Conservation (phyloP, 37 sponge, comb jelly and placozoan genomes). For the Halisarca cf. caerulea region DNA sequence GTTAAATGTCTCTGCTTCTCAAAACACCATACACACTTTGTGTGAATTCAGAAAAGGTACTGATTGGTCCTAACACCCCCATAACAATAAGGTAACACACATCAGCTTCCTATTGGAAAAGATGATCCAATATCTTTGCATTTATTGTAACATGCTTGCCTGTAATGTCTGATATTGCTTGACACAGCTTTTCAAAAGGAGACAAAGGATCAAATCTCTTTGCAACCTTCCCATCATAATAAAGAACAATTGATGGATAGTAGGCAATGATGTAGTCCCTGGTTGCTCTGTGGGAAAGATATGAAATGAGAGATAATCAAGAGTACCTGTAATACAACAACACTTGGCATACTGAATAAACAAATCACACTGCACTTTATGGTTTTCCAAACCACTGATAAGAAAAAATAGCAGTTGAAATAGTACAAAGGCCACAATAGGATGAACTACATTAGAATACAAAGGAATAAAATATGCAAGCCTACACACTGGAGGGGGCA, state of each 20-base stretch:
- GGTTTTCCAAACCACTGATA: conserved; percentile 16
- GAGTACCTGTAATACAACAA: neutral
- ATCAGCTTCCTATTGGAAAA: too few species aligned
- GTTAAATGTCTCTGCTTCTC: too few species aligned
- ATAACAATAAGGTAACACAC: too few species aligned
- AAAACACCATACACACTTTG: too few species aligned
- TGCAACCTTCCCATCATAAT: conserved; percentile 49
- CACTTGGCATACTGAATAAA: conserved; percentile 8
- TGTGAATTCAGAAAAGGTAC: too few species aligned
- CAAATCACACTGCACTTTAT: neutral
- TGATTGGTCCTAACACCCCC: too few species aligned
- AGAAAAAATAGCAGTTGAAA: too few species aligned
- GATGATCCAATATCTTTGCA: too few species aligned
- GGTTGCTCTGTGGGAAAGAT: conserved; percentile 6
- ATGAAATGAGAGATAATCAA: neutral
- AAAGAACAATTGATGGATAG: conserved; percentile 62
- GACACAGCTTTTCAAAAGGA: conserved; percentile 25
- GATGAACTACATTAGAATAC: too few species aligned
- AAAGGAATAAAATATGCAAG: too few species aligned
- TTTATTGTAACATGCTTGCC: conserved; percentile 42
- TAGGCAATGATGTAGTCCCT: conserved; percentile 65
- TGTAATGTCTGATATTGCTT: conserved; percentile 50
- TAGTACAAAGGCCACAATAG: too few species aligned
- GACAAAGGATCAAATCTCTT: conserved; percentile 41
- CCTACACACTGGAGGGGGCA: too few species aligned